Evolutionary conservation across 2,888 invertebrate species (phyloP).

Genomic region (Drosophila nr. medialis): DNA sequence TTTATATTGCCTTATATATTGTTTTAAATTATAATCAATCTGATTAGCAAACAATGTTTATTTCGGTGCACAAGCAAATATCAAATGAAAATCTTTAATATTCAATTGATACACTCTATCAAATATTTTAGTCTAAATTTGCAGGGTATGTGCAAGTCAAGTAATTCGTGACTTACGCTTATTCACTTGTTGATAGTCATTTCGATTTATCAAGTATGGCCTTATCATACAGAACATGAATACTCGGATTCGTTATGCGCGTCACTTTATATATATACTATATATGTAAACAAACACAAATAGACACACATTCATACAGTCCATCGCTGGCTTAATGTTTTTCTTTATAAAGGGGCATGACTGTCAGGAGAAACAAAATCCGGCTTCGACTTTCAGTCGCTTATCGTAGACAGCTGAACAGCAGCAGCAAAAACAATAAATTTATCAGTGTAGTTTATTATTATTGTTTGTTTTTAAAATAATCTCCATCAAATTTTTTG

Average conservation of each 20-base stretch:
- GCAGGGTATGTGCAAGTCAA: background rate
- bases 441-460: slow-evolving; percentile 17
- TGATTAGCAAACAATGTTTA: background rate
- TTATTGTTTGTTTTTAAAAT: slow-evolving; percentile 26
- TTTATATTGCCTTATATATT: background rate
- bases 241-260: slow-evolving; percentile 14
- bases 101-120: background rate
- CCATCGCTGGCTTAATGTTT: slow-evolving; percentile 30
- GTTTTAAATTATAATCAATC: background rate
- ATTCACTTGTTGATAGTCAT: slow-evolving; percentile 16
- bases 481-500: slow-evolving; percentile 22
- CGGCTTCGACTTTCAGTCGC: slow-evolving; percentile 7
- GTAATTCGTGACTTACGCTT: background rate
- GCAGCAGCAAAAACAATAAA: slow-evolving; percentile 19
- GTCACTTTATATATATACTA: slow-evolving; percentile 21
- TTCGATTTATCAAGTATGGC: background rate
- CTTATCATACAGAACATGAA: slow-evolving; percentile 17
- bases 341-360: slow-evolving; percentile 68
- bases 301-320: slow-evolving; percentile 16
- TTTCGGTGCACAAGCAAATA: background rate
- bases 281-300: slow-evolving; percentile 51
- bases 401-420: slow-evolving; percentile 36
- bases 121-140: background rate
- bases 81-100: background rate
- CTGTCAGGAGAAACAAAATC: slow-evolving; percentile 43